Percentiles rank a stretch among this genome's conserved stretches.
These are phyloP conservation scores for Argynnis bischoffii DNA, from an alignment of 2,888 invertebrate species.

Conservation along the genomic window DNA sequence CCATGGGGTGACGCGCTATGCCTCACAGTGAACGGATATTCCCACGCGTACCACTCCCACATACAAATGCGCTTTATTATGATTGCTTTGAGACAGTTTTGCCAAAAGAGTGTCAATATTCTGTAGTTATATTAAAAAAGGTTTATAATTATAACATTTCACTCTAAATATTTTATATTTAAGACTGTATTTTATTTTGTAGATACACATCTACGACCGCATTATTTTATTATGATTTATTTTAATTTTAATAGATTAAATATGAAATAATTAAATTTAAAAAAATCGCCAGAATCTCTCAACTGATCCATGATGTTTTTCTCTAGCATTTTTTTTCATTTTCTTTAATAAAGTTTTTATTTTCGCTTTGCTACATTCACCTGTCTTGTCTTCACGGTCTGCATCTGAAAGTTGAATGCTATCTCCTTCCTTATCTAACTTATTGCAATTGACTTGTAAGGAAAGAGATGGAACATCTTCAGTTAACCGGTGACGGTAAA, in stretches of 20 bases:
- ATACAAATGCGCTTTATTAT: constrained; percentile 42
- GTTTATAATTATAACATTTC: neutral
- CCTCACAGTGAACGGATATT: constrained; percentile 62
- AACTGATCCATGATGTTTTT: neutral
- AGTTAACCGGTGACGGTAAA: constrained; percentile 51
- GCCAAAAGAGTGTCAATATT: constrained; percentile 3
- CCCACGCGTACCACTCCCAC: constrained; percentile 63
- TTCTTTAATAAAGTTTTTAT: constrained; percentile 33
- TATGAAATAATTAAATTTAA: neutral
- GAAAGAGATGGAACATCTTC: constrained; percentile 69
- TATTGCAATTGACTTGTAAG: constrained; percentile 47
- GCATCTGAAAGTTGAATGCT: constrained; percentile 52
- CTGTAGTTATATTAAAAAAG: neutral
- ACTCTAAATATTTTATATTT: neutral
- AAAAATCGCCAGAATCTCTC: neutral
- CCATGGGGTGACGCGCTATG: constrained; percentile 44
- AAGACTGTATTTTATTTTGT: neutral
- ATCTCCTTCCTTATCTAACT: constrained; percentile 66
- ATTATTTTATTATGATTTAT: neutral
- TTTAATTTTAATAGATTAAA: neutral
- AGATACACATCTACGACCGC: no score
- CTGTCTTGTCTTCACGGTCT: constrained; percentile 57
- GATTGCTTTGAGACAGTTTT: constrained; percentile 28
- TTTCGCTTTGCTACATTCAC: constrained; percentile 63
- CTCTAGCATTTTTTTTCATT: constrained; percentile 22